Percentiles rank a stretch among this genome's conserved stretches.
These are phyloP conservation scores for Hermodice carunculata DNA, from an alignment of 2,888 invertebrate species.

Conservation along the genomic window DNA sequence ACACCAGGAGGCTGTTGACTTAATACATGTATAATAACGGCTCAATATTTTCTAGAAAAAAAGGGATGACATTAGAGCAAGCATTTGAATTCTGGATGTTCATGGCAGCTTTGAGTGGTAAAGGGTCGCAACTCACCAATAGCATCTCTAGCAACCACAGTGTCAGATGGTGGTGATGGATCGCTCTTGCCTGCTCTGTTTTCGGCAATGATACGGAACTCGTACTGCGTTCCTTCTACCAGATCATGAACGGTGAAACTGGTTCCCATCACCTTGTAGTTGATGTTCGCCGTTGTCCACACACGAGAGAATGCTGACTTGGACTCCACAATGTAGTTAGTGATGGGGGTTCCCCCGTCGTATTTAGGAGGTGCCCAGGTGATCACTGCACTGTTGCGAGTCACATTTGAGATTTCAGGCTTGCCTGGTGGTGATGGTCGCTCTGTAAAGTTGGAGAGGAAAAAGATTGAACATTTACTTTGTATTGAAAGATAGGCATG, in stretches of 20 bases:
- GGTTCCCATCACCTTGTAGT: conserved; percentile 25
- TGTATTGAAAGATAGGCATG: too few relatives aligned
- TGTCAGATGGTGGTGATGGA: conserved; percentile 28
- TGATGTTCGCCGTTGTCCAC: conserved; percentile 38
- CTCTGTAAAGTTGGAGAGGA: conserved; percentile 24
- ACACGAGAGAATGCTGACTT: conserved; percentile 32
- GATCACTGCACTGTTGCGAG: conserved; percentile 51
- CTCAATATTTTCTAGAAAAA: too few relatives aligned
- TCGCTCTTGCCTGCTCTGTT: conserved; percentile 76
- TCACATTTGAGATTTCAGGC: conserved; percentile 43
- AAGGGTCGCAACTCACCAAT: too few relatives aligned
- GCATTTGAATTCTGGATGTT: too few relatives aligned
- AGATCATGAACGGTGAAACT: conserved; percentile 51
- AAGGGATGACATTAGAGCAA: too few relatives aligned
- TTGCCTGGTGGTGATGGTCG: conserved; percentile 46
- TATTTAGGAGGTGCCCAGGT: conserved; percentile 84
- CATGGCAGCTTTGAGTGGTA: too few relatives aligned
- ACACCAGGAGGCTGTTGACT: too few relatives aligned
- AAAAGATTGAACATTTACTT: neutral
- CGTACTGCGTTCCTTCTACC: conserved; percentile 61
- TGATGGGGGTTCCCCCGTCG: conserved; percentile 84
- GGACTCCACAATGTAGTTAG: conserved; percentile 51
- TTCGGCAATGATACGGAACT: conserved; percentile 52
- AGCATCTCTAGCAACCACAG: conserved; percentile 39
- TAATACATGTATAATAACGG: too few relatives aligned